Conservation (phyloP, 2,797 vertebrate species). For the Sebastes reedi region DNA sequence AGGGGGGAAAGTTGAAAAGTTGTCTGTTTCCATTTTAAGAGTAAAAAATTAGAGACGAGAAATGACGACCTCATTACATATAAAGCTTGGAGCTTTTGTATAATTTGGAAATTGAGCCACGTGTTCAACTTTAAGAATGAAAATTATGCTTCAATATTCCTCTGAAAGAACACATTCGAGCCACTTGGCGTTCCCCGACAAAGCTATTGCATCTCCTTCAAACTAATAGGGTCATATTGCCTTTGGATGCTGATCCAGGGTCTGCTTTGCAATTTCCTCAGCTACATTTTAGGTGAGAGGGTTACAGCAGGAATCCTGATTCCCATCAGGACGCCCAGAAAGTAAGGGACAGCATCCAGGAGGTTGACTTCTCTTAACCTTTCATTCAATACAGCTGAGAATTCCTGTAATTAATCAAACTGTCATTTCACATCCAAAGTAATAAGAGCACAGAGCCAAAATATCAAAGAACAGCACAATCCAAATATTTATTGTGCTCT, state of each 20-base stretch:
- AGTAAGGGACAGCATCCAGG: constrained; percentile 7
- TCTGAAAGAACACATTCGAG: constrained; percentile 20
- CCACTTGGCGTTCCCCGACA: not conserved
- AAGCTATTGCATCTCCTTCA: constrained; percentile 32
- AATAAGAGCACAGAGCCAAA: constrained; percentile 19
- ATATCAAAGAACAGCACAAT: not conserved
- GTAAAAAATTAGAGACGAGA: not conserved
- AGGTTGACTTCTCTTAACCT: constrained; percentile 35
- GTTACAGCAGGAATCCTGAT: constrained; percentile 29
- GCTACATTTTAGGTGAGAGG: constrained; percentile 37
- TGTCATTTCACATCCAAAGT: constrained; percentile 49
- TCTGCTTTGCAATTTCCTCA: constrained; percentile 48
- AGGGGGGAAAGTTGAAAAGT: not conserved
- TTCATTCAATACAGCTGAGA: constrained; percentile 36
- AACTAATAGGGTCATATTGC: constrained; percentile 48
- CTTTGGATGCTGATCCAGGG: constrained; percentile 48
- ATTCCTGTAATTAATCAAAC: constrained; percentile 62
- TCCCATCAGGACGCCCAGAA: constrained; percentile 30
- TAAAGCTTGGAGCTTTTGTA: not conserved
- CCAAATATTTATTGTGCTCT: constrained; percentile 35
- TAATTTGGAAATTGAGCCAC: constrained; percentile 24
- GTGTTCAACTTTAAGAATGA: constrained; percentile 9
- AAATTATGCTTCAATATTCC: constrained; percentile 4
- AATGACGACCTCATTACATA: constrained; percentile 13
- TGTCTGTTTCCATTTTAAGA: not conserved